phyloP scores from a whole-genome alignment of 64 coral and sea anemone genomes.

The Exaiptasia diaphana region DNA sequence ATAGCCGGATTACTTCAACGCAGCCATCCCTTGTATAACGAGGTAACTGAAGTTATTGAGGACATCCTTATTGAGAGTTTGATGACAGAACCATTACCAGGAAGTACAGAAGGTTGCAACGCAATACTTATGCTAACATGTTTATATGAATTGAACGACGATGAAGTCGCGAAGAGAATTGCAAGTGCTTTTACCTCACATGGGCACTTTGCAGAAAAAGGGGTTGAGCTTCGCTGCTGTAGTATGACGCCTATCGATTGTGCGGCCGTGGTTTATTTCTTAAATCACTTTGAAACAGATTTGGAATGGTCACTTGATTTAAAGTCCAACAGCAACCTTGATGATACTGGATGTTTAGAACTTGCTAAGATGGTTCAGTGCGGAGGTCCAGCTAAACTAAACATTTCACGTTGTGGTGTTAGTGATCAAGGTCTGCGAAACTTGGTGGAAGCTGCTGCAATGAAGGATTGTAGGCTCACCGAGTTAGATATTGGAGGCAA shows the following conservation, averaged over 20 bases:
- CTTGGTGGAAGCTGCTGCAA: background rate
- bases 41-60: background rate
- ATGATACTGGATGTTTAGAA: background rate
- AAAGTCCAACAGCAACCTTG: background rate
- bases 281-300: background rate
- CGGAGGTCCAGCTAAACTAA: background rate
- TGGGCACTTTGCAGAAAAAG: background rate
- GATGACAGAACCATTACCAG: background rate
- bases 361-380: background rate
- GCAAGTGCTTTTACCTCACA: conserved; percentile 7
- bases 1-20: conserved; percentile 8
- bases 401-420: background rate
- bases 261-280: conserved; percentile 7
- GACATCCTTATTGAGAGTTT: background rate
- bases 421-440: background rate
- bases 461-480: background rate
- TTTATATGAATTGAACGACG: conserved; percentile 10
- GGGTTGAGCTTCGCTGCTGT: background rate
- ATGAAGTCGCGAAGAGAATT: background rate
- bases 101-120: no score
- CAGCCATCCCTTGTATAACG: no score
- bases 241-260: conserved; percentile 1
- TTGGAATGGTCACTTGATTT: background rate
- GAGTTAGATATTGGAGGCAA: background rate
- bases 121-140: background rate